Conservation (phyloP, 2,113 vertebrate species). For the Panurus biarmicus region DNA sequence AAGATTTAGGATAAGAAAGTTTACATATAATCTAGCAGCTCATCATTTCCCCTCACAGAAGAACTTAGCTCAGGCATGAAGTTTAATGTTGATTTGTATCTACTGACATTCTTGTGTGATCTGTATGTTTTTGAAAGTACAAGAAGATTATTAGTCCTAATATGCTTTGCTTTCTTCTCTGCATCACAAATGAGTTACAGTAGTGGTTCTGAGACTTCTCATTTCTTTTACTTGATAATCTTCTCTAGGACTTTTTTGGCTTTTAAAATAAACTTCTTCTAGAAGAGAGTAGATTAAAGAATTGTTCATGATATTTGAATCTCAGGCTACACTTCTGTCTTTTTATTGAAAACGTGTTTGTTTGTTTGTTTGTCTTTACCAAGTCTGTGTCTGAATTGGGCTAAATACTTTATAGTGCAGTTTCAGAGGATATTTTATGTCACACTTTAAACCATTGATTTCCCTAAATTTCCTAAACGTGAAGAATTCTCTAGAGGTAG, state of each 20-base stretch:
- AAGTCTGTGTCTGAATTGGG: not conserved
- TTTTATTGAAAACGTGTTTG: not conserved
- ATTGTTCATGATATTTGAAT: not conserved
- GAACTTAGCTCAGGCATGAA: not conserved
- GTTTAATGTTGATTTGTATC: not conserved
- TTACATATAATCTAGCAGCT: not conserved
- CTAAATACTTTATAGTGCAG: not conserved
- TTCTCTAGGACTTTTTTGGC: not conserved
- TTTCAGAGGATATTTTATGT: not conserved
- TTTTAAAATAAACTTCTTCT: not conserved
- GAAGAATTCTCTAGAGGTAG: not conserved
- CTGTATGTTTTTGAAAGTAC: not conserved
- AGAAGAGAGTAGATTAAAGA: not conserved
- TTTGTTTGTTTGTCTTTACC: not conserved
- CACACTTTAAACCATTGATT: not conserved
- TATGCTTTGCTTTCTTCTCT: not conserved
- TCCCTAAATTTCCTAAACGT: not conserved
- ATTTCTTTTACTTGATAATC: not conserved
- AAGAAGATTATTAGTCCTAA: not conserved
- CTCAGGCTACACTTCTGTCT: not conserved
- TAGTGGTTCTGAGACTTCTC: not conserved
- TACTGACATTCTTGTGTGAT: not conserved
- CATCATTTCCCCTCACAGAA: not conserved
- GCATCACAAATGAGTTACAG: not conserved
- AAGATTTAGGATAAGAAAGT: not conserved